Evolutionary conservation across 2,797 vertebrate species (phyloP).

Genomic region (Scomberomorus guttatus): DNA sequence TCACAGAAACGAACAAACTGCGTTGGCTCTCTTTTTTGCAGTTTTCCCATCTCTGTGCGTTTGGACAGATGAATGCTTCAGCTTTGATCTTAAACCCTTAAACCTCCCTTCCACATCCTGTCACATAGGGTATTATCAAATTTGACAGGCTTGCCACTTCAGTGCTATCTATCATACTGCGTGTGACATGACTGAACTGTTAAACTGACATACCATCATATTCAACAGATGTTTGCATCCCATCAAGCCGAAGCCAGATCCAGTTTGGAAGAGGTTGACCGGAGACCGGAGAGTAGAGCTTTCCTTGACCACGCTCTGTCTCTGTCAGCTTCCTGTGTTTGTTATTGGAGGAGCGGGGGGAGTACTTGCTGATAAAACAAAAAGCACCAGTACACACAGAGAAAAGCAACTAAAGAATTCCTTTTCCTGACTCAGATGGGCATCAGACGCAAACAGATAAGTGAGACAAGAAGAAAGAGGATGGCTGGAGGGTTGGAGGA

Average conservation of each 20-base stretch:
- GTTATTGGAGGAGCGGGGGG: slow-evolving; percentile 75
- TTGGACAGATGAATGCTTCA: slow-evolving; percentile 33
- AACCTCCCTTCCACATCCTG: slow-evolving; percentile 16
- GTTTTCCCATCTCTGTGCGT: slow-evolving; percentile 23
- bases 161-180: slow-evolving; percentile 34
- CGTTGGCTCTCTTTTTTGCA: slow-evolving; percentile 9
- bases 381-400: slow-evolving; percentile 40
- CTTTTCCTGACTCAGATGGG: slow-evolving; percentile 4
- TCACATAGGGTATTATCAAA: slow-evolving; percentile 43
- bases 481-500: not conserved
- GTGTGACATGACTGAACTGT: slow-evolving; percentile 44
- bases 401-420: slow-evolving; percentile 42
- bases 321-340: slow-evolving; percentile 84
- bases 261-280: slow-evolving; percentile 39
- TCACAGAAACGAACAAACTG: slow-evolving; percentile 3
- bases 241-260: slow-evolving; percentile 30
- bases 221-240: slow-evolving; percentile 65
- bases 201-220: slow-evolving; percentile 50
- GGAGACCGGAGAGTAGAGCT: slow-evolving; percentile 18
- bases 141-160: slow-evolving; percentile 55
- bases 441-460: slow-evolving; percentile 18
- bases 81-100: slow-evolving; percentile 37
- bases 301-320: slow-evolving; percentile 53
- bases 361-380: slow-evolving; percentile 66
- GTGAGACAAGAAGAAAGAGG: not conserved